These are phyloP conservation scores for Cladopsammia gracilis DNA, from an alignment of 64 coral and sea anemone genomes.

Conservation along the genomic window DNA sequence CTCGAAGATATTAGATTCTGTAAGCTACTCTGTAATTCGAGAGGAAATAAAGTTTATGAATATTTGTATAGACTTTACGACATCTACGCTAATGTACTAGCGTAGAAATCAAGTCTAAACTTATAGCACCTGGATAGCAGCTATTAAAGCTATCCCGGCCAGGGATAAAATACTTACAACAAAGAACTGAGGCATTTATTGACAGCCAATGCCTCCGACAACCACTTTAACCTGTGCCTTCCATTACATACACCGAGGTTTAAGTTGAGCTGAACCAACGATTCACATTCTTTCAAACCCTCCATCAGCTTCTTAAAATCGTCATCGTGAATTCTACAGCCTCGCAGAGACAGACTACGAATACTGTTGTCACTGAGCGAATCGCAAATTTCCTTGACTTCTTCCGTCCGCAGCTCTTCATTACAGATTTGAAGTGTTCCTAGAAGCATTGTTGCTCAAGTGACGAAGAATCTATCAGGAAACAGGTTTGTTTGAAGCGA, in stretches of 20 bases:
- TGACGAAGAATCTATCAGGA: neutral
- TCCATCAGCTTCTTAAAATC: slow-evolving; percentile 91
- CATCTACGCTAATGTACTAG: too few relatives aligned
- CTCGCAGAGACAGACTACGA: slow-evolving; percentile 93
- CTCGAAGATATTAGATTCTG: too few relatives aligned
- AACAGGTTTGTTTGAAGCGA: neutral
- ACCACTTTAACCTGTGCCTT: slow-evolving; percentile 88
- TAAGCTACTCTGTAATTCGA: too few relatives aligned
- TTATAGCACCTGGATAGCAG: too few relatives aligned
- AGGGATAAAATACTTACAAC: slow-evolving; percentile 80
- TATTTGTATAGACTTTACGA: too few relatives aligned
- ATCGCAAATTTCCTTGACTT: slow-evolving; percentile 93
- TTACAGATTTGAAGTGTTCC: slow-evolving; percentile 95
- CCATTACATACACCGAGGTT: slow-evolving; percentile 95
- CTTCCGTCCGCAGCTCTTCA: slow-evolving; percentile 87
- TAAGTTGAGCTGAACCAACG: slow-evolving; percentile 90
- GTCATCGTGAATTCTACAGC: slow-evolving; percentile 87
- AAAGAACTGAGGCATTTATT: slow-evolving; percentile 89
- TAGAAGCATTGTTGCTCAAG: slow-evolving; percentile 67
- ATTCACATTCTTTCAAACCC: slow-evolving; percentile 86
- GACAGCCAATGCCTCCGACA: slow-evolving; percentile 77
- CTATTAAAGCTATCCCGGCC: too few relatives aligned
- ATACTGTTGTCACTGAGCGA: slow-evolving; percentile 90
- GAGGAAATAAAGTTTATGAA: too few relatives aligned
- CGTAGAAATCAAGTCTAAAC: too few relatives aligned